Conservation (phyloP, 2,113 vertebrate species). For the Chloebia gouldiae region DNA sequence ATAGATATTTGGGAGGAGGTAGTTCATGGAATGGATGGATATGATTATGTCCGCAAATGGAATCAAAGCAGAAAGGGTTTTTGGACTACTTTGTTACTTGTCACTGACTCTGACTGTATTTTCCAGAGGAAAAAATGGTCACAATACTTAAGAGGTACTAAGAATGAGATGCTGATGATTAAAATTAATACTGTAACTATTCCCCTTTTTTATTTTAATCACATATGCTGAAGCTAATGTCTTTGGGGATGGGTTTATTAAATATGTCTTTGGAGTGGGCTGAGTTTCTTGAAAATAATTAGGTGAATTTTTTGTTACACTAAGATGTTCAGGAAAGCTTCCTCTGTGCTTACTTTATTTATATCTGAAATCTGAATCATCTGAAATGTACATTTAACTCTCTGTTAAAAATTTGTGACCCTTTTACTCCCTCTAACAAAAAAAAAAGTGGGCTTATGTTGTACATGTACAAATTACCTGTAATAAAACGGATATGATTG, state of each 20-base stretch:
- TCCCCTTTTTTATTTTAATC: not conserved
- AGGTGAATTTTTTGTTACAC: not conserved
- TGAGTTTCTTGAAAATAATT: not conserved
- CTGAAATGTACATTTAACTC: not conserved
- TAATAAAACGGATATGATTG: not conserved
- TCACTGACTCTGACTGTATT: not conserved
- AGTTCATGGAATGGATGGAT: not conserved
- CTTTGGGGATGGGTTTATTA: not conserved
- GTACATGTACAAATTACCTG: not conserved
- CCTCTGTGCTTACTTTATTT: not conserved
- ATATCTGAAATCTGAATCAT: not conserved
- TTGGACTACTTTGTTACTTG: not conserved
- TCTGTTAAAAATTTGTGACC: not conserved
- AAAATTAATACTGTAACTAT: not conserved
- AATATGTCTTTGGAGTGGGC: not conserved
- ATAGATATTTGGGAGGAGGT: not conserved
- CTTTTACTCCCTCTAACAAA: not conserved
- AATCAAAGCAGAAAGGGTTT: not conserved
- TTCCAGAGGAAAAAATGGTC: not conserved
- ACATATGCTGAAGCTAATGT: not conserved
- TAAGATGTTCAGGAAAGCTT: not conserved
- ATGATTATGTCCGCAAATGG: not conserved
- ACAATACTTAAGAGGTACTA: not conserved
- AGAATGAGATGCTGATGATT: not conserved
- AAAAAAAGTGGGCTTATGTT: not conserved